Evolutionary conservation across 2,888 invertebrate species (phyloP), one percentile per base, ranked within the genome.

Genomic region (Brachyptera putata): DNA sequence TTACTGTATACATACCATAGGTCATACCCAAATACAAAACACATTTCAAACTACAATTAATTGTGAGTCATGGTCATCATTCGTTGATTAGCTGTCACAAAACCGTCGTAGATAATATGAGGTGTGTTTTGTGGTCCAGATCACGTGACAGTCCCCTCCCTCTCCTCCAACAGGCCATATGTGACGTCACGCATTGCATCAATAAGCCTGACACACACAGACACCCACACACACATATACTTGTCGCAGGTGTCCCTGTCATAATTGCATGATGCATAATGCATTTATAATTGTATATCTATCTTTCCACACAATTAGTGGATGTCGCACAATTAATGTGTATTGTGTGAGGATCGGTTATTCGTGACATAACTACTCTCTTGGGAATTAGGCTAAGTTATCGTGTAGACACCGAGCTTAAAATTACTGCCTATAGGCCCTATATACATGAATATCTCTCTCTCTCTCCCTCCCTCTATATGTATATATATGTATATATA

Each of bases 171-270:
- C 41, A 14, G 7, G 21, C 4, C 16, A 41, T 21, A 9, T 14
- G 41, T 3, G 3, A 37, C 4, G 16, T 16, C 41, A 41, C 41
- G 41, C 11, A 21, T 14, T 14, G 14, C 37, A 3, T 37, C 34
- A 3, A 37, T 37, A 37, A 16, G 14, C 41, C 5, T 9, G 41
- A 14, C 37, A 37, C 14, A 16, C n/a, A n/a, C n/a, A n/a, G n/a
- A n/a, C n/a, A n/a, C n/a, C n/a, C n/a, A n/a, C n/a, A n/a, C n/a
- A n/a, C n/a, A n/a, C n/a, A 50, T 50, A 5, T n/a, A 26, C 25
- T 26, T 16, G 49, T 41, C 53, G 24, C 53, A 53, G 53, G 53
- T 53, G 53, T 34, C 53, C 18, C 11, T 36, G 53, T 53, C 53
- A 34, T 53, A 21, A 53, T 53, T 53, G 36, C 53, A 53, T 36